Conservation (phyloP, 2,888 invertebrate species). For the Sesia bembeciformis region DNA sequence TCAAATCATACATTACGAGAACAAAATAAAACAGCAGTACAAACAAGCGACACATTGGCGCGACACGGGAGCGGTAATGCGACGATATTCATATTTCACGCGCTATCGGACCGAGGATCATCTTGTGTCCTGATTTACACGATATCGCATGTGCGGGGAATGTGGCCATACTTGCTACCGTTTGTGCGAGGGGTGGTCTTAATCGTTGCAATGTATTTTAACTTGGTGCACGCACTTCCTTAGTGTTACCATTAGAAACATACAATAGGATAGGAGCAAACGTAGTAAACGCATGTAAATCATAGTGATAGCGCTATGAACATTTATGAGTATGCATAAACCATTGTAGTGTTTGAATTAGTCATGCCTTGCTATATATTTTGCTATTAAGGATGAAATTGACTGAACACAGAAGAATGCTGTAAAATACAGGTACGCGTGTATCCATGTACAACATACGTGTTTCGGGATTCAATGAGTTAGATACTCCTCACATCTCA, state of each 20-base stretch:
- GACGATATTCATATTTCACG: constrained; percentile 60
- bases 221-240: constrained; percentile 1
- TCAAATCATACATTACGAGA: background rate
- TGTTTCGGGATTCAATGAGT: no score
- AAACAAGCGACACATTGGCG: constrained; percentile 18
- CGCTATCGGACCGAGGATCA: constrained; percentile 49
- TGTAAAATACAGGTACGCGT: no score
- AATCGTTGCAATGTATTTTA: background rate
- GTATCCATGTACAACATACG: no score
- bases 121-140: constrained; percentile 55
- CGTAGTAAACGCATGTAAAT: background rate
- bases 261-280: background rate
- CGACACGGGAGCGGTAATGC: constrained; percentile 34
- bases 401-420: no score
- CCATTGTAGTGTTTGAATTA: no score
- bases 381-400: no score
- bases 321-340: no score
- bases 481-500: no score
- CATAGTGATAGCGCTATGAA: background rate
- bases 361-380: no score
- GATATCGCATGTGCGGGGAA: constrained; percentile 41
- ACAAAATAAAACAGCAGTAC: constrained; percentile 2
- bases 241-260: constrained; percentile 6
- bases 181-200: constrained; percentile 16
- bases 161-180: constrained; percentile 44